Base-by-base conservation (phyloP, 2,888 invertebrate species). In the Gymnocheta viridis region DNA sequence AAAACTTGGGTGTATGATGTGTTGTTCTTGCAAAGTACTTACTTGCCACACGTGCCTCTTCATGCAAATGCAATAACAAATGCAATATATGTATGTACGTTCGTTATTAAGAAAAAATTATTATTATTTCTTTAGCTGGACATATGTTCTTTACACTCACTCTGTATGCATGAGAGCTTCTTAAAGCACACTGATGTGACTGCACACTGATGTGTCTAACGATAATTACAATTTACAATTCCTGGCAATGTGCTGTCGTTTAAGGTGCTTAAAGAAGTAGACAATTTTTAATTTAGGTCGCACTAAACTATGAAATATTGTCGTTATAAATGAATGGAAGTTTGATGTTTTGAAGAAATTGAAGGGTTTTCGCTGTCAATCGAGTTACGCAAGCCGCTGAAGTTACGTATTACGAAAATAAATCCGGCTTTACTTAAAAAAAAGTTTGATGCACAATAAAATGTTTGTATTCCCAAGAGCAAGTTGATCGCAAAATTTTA, bases 41-140 rank as follows among this genome's bases (percentile, higher is more conserved):
- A 17, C 72, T 77, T 73, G 44, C 41, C 67, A 29, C 84, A 84
- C 84, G 84, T 84, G 84, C 84, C 84, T 64, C 47, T 32, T 62
- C 77, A 73, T 69, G 72, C 73, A 73, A 81, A 81, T 69, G 72
- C 73, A 73, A 81, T 78, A 81, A 60, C 54, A 58, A 69, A 81
- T 69, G 60, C 60, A 38, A n/a, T 41, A n/a, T n/a, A 69, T 60
- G 41, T 44, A n/a, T 41, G 5, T n/a, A 69, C 51, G 41, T 44
- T 12, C 14, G 22, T 62, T 60, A 51, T 73, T 58, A 51, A 51
- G 60, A 80, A 69, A 67, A 74, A 60, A 49, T 38, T 70, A 10
- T 29, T 29, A 12, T 32, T 22, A n/a, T 58, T 17, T 3, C 27
- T 49, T 67, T 51, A 14, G 14, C 47, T 62, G 62, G 62, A 54